Percentiles rank a stretch among this genome's conserved stretches.
phyloP scores from a whole-genome alignment of 2,113 vertebrate genomes.

The Lipotes vexillifer region DNA sequence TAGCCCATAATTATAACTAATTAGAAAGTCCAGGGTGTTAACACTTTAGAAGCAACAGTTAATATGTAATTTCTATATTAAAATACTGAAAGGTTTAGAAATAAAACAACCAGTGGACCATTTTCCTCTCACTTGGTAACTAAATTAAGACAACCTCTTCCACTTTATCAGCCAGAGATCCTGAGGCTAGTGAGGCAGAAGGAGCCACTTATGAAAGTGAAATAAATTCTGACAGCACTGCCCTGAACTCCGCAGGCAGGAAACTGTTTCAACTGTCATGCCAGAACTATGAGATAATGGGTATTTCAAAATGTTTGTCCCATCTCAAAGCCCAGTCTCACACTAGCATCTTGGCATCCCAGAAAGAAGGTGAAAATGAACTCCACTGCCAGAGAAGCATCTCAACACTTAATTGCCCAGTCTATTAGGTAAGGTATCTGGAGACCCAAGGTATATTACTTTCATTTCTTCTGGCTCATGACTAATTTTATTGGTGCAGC shows the following conservation, averaged over 20 bases:
- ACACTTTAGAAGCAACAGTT: not conserved
- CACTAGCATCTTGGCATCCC: not conserved
- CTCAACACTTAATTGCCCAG: not conserved
- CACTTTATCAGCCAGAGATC: not conserved
- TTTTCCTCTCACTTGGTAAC: not conserved
- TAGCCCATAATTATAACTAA: not conserved
- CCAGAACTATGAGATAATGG: conserved; percentile 78
- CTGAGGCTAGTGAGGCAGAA: conserved; percentile 42
- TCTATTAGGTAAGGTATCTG: not conserved
- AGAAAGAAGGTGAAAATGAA: not conserved
- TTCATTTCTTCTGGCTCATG: not conserved
- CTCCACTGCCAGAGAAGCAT: not conserved
- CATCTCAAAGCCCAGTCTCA: conserved; percentile 54
- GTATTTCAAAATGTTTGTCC: conserved; percentile 70
- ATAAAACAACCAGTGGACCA: not conserved
- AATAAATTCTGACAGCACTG: conserved; percentile 75
- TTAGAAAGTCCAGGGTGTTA: not conserved
- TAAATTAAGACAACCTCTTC: not conserved
- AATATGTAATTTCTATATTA: not conserved
- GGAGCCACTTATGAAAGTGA: conserved; percentile 68
- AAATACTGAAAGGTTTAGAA: not conserved
- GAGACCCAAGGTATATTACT: not conserved
- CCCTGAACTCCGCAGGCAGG: conserved; percentile 70
- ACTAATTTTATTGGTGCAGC: conserved; percentile 1
- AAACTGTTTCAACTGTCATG: conserved; percentile 74